phyloP scores from a whole-genome alignment of 2,113 vertebrate genomes.

The Lycaon pictus region DNA sequence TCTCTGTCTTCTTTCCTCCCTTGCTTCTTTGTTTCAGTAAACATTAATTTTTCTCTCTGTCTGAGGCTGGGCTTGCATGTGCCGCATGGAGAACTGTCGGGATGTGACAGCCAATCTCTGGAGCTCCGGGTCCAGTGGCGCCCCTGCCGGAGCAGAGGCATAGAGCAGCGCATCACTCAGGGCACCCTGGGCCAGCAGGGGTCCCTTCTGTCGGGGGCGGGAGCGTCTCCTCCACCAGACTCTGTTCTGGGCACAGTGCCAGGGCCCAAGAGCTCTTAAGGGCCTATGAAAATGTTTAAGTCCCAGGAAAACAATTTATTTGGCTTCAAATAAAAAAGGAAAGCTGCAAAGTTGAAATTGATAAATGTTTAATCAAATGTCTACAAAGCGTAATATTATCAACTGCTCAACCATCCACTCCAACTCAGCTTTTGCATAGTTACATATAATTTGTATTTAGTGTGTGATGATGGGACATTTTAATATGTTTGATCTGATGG shows the following conservation, averaged over 20 bases:
- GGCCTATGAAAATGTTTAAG: conserved; percentile 47
- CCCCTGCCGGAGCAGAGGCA: not conserved
- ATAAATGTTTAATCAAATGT: conserved; percentile 74
- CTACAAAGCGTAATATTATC: conserved; percentile 62
- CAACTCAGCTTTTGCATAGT: not conserved
- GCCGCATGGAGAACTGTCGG: not conserved
- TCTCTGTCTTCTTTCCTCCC: too few relatives aligned
- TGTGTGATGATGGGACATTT: not conserved
- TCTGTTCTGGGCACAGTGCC: conserved; percentile 57
- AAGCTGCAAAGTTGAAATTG: conserved; percentile 63
- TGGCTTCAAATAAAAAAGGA: conserved; percentile 64
- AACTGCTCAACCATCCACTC: conserved; percentile 38
- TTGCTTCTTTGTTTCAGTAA: not conserved
- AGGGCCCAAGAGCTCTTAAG: conserved; percentile 57
- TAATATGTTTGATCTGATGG: not conserved
- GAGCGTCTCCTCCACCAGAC: rapidly evolving
- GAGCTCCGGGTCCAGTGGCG: not conserved
- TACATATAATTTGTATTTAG: conserved; percentile 14
- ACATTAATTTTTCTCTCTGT: not conserved
- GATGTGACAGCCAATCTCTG: rapidly evolving
- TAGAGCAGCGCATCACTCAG: not conserved
- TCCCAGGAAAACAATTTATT: conserved; percentile 75
- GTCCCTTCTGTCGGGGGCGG: too few relatives aligned
- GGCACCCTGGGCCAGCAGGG: rapidly evolving
- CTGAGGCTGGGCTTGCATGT: not conserved